Base-by-base conservation (phyloP, 2,113 vertebrate genomes). In the Anser cygnoides region DNA sequence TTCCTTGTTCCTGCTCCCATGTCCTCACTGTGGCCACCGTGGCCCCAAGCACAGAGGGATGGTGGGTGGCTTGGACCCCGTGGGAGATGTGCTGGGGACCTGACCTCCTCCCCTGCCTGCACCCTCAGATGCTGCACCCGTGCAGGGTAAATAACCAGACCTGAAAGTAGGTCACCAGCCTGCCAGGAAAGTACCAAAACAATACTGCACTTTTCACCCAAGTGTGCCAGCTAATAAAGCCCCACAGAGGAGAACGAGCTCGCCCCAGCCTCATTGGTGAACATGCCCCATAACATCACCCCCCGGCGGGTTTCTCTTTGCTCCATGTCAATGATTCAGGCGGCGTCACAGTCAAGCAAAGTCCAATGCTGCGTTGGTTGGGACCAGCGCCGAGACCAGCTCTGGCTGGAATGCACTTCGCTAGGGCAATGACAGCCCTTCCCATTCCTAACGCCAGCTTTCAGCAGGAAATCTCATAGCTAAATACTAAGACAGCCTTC, bases 91-190 rank as follows among this genome's bases (percentile, higher is more conserved):
- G 62, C 37, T 11, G 10, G 39, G 37, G 17, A 63, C 37, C 37
- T 19, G 62, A 37, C 62, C 37, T 33, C 50, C 75, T 0, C 2
- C 46, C 35, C 4, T 23, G 61, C 46, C 8, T 1, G 80, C 83
- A 87, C 14, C 4, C 50, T 50, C 31, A 63, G 63, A 23, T 2
- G 13, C 86, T 84, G 66, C 65, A 90, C 44, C 54, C 55, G 2
- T 22, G 13, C 76, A 62, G 74, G 58, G 50, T 44, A 41, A 87
- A 91, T 44, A 83, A 39, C 4, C 35, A 65, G 16, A 82, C 86
- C 88, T 89, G 94, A 97, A 95, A 96, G 70, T 86, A 96, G 94
- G 59, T 70, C 79, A 95, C 33, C 91, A 91, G 87, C 23, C 68
- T 3, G 20, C 76, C 46, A 84, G 76, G 75, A 70, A 93, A 96